Evolutionary conservation across 2,797 vertebrate genomes (phyloP).

Genomic region (Garrulus glandarius): DNA sequence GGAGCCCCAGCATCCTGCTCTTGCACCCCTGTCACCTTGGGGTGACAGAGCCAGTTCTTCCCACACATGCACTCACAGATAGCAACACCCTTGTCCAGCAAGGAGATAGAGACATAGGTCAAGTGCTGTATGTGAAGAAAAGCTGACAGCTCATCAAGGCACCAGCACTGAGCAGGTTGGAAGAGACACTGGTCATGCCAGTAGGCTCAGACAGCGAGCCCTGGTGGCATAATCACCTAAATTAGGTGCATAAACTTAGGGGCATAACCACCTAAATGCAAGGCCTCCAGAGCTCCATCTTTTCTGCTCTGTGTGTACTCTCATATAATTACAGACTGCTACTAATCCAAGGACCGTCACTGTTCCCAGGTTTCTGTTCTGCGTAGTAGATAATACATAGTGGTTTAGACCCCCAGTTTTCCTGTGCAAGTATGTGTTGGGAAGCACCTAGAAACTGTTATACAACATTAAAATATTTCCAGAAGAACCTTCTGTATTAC

Average conservation of each 20-base stretch:
- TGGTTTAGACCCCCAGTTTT: not conserved
- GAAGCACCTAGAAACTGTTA: not conserved
- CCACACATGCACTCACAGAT: not conserved
- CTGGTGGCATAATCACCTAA: not conserved
- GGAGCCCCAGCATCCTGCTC: not conserved
- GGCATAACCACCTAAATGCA: not conserved
- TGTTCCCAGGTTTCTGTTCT: not conserved
- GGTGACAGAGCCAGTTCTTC: not conserved
- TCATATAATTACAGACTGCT: not conserved
- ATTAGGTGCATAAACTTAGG: not conserved
- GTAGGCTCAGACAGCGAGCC: not conserved
- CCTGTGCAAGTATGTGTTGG: not conserved
- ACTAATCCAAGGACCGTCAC: not conserved
- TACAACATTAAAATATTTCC: not conserved
- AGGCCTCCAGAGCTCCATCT: not conserved
- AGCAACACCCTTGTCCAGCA: not conserved
- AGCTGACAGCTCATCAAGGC: not conserved
- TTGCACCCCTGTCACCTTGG: not conserved
- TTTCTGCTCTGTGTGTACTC: not conserved
- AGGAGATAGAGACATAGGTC: not conserved
- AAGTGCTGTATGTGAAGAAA: not conserved
- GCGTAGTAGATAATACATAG: not conserved
- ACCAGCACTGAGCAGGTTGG: accelerated
- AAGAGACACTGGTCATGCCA: not conserved
- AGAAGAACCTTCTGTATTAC: not conserved